These are phyloP conservation scores for Meloe dianella DNA, from an alignment of 2,888 invertebrate genomes.

Conservation along the genomic window DNA sequence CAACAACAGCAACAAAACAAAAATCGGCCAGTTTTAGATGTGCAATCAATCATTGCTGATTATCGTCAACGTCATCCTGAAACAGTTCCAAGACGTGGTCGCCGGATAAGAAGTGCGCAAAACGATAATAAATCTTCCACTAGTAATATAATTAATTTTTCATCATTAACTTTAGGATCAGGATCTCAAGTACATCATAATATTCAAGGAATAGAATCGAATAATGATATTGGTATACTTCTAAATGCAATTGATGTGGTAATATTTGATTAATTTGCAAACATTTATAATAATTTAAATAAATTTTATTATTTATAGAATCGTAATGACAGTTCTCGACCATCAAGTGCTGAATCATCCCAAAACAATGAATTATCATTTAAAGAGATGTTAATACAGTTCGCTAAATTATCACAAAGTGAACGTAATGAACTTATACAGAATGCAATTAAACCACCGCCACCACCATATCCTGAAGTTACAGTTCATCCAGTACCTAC, in stretches of 20 bases:
- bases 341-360: conserved; percentile 63
- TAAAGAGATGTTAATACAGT: conserved; percentile 78
- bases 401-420: conserved; percentile 68
- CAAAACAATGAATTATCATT: conserved; percentile 62
- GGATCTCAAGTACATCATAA: conserved; percentile 58
- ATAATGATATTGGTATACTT: conserved; percentile 53
- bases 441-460: conserved; percentile 62
- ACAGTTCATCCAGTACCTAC: conserved; percentile 74
- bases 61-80: conserved; percentile 80
- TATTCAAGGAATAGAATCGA: conserved; percentile 45
- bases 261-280: conserved; percentile 31
- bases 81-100: conserved; percentile 71
- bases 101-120: conserved; percentile 64
- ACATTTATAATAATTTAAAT: conserved; percentile 14
- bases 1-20: conserved; percentile 57
- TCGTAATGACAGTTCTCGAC: conserved; percentile 57
- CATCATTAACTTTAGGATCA: conserved; percentile 59
- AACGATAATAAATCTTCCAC: conserved; percentile 39
- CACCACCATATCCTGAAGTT: conserved; percentile 79
- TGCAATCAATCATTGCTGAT: conserved; percentile 82
- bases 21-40: conserved; percentile 81
- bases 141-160: conserved; percentile 50
- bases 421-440: conserved; percentile 57
- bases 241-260: conserved; percentile 54
- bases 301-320: conserved; percentile 38